These are phyloP conservation scores for Troilus luridus DNA, from an alignment of 2,888 invertebrate species.

Conservation along the genomic window DNA sequence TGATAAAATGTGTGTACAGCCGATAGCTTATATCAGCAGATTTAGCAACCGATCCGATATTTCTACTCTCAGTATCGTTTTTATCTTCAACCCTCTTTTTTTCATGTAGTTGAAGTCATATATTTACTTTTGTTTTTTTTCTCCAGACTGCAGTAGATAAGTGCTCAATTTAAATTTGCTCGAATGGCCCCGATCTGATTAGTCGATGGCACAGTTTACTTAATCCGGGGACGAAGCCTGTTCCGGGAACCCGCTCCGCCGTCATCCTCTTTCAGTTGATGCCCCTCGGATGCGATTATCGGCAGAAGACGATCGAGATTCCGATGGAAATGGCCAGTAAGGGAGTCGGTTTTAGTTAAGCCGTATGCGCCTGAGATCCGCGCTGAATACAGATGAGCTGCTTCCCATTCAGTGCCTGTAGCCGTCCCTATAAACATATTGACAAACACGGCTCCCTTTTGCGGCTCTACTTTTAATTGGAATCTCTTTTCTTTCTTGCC, in stretches of 20 bases:
- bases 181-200: neutral
- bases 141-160: neutral
- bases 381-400: constrained; percentile 54
- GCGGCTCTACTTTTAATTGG: constrained; percentile 55
- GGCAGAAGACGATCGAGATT: constrained; percentile 45
- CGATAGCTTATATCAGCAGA: too few relatives aligned
- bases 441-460: constrained; percentile 52
- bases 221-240: neutral
- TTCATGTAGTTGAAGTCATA: too few relatives aligned
- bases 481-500: constrained; percentile 49
- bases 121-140: neutral
- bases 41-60: too few relatives aligned
- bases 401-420: constrained; percentile 42
- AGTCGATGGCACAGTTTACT: neutral
- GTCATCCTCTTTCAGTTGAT: neutral
- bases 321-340: constrained; percentile 53
- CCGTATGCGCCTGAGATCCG: constrained; percentile 23
- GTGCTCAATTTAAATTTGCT: neutral
- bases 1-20: too few relatives aligned
- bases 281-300: constrained; percentile 18
- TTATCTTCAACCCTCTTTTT: too few relatives aligned
- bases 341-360: constrained; percentile 54
- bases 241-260: neutral
- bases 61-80: too few relatives aligned
- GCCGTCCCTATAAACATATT: constrained; percentile 56